phyloP scores from a whole-genome alignment of 2,888 invertebrate species.

The Lepidochrysops patricia region DNA sequence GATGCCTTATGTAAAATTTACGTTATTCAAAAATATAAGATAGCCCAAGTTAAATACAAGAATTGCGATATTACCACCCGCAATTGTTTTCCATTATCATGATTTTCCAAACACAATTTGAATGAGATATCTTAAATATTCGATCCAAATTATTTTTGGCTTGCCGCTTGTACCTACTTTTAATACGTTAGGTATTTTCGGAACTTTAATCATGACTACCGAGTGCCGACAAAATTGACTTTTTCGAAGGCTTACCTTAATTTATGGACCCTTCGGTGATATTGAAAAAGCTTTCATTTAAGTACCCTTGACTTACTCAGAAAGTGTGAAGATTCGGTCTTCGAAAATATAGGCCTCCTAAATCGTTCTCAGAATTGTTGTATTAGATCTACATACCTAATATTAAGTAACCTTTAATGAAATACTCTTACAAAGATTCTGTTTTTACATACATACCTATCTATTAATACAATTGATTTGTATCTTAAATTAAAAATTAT shows the following conservation, averaged over 20 bases:
- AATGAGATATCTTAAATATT: not conserved
- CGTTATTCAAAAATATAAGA: too few species aligned
- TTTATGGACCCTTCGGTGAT: slow-evolving; percentile 33
- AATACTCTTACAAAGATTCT: not conserved
- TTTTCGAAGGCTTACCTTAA: slow-evolving; percentile 30
- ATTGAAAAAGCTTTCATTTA: slow-evolving; percentile 30
- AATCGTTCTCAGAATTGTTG: slow-evolving; percentile 13
- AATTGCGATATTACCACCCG: too few species aligned
- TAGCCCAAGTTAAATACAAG: too few species aligned
- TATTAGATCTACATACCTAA: not conserved
- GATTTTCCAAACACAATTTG: too few species aligned
- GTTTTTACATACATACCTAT: not conserved
- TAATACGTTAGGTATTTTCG: not conserved
- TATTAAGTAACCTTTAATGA: not conserved
- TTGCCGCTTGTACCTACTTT: not conserved
- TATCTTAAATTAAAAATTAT: too few species aligned
- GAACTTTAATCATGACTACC: slow-evolving; percentile 26
- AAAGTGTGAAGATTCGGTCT: slow-evolving; percentile 20
- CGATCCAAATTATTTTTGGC: not conserved
- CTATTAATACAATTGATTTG: too few species aligned
- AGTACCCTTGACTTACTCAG: slow-evolving; percentile 20
- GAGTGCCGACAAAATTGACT: slow-evolving; percentile 26
- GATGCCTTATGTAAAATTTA: too few species aligned
- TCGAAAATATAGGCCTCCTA: slow-evolving; percentile 20
- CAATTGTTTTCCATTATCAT: too few species aligned